These are phyloP conservation scores for Apotomis betuletana DNA, from an alignment of 2,888 invertebrate genomes.

Conservation along the genomic window DNA sequence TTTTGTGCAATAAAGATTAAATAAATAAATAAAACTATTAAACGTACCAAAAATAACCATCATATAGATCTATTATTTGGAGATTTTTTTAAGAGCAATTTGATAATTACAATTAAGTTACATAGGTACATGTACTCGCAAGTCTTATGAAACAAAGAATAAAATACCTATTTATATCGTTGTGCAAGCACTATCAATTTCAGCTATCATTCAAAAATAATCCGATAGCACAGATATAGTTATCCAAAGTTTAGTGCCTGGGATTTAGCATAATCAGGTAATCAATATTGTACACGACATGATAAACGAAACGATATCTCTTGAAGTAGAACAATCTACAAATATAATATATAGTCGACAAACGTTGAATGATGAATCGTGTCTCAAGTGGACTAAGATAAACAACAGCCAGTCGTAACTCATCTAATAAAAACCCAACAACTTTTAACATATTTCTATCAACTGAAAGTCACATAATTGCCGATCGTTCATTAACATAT, in stretches of 20 bases:
- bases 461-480: conserved; percentile 13
- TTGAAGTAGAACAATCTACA: conserved; percentile 26
- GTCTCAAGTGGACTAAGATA: conserved; percentile 2
- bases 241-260: conserved; percentile 48
- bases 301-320: conserved; percentile 58
- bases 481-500: conserved; percentile 26
- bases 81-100: no score
- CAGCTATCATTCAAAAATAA: conserved; percentile 66
- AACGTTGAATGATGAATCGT: conserved; percentile 29
- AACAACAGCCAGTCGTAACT: background rate
- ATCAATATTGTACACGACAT: conserved; percentile 67
- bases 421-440: conserved; percentile 5
- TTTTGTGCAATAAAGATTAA: no score
- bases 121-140: background rate
- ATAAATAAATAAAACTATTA: no score
- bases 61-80: no score
- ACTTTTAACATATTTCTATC: conserved; percentile 8
- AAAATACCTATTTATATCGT: conserved; percentile 49
- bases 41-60: no score
- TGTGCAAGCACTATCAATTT: conserved; percentile 59
- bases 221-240: conserved; percentile 50
- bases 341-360: conserved; percentile 24
- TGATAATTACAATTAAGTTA: background rate
- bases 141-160: conserved; percentile 26
- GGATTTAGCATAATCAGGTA: conserved; percentile 65